Evolutionary conservation across 2,888 invertebrate species (phyloP).

Genomic region (Phytoseiulus persimilis): DNA sequence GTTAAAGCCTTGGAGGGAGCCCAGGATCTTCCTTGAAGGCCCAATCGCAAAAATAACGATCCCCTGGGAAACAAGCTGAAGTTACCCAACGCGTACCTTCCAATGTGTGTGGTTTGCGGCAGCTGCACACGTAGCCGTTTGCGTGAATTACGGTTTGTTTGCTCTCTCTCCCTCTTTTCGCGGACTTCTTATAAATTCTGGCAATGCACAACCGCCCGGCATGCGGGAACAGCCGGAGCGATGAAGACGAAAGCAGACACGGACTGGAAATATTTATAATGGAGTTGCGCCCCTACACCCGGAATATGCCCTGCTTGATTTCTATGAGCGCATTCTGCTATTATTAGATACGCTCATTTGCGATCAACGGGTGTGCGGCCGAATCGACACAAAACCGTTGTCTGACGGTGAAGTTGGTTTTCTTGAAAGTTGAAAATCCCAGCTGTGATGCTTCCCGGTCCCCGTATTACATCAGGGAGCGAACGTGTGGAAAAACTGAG

Average conservation of each 20-base stretch:
- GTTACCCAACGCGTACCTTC: neutral
- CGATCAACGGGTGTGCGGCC: neutral
- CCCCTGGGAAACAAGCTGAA: neutral
- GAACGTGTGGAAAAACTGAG: too few species aligned
- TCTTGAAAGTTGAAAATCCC: neutral
- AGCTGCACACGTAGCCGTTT: neutral
- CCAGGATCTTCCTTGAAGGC: neutral
- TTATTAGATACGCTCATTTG: neutral
- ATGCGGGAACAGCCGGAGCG: too few species aligned
- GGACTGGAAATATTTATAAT: neutral
- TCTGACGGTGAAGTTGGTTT: neutral
- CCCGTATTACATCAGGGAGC: neutral
- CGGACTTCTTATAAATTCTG: neutral
- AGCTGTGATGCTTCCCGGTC: neutral
- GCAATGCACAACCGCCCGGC: too few species aligned
- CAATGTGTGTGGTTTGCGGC: neutral
- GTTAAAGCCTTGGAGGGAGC: neutral
- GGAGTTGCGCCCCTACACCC: neutral
- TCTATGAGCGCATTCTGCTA: neutral
- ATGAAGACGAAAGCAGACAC: neutral
- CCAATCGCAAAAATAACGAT: neutral
- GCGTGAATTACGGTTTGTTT: neutral
- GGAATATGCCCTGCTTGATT: neutral
- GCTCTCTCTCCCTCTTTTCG: neutral
- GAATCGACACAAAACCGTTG: neutral